Percentiles rank a stretch among this genome's conserved stretches.
These are phyloP conservation scores for Perizoma affinitatum DNA, from an alignment of 2,888 invertebrate genomes.

Conservation along the genomic window DNA sequence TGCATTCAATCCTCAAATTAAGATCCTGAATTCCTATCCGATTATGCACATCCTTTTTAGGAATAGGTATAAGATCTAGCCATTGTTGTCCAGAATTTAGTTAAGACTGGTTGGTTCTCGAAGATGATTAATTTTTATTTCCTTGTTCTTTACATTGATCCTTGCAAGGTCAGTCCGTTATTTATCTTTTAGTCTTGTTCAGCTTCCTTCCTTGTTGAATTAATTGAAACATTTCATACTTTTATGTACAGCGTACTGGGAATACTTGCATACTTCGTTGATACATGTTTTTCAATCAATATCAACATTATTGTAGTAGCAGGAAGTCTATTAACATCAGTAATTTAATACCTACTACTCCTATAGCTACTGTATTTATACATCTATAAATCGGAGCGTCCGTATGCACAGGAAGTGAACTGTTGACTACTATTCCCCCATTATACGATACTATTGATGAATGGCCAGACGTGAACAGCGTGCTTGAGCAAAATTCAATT, in stretches of 20 bases:
- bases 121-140: constrained; percentile 29
- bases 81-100: constrained; percentile 28
- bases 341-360: constrained; percentile 21
- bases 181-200: constrained; percentile 33
- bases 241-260: not conserved
- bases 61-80: constrained; percentile 32
- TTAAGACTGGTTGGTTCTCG: constrained; percentile 19
- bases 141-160: constrained; percentile 29
- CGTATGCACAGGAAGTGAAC: constrained; percentile 64
- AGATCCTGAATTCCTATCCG: constrained; percentile 51
- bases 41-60: constrained; percentile 43
- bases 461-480: constrained; percentile 73
- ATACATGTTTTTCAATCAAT: constrained; percentile 29
- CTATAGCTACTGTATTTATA: constrained; percentile 16
- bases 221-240: constrained; percentile 13
- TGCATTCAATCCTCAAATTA: constrained; percentile 33
- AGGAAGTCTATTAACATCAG: constrained; percentile 44
- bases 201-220: constrained; percentile 35
- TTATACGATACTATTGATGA: constrained; percentile 77
- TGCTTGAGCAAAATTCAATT: constrained; percentile 76
- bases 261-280: constrained; percentile 6
- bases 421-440: constrained; percentile 72
- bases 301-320: constrained; percentile 26
- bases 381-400: constrained; percentile 45
- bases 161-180: constrained; percentile 37